Evolutionary conservation across 1,140 invertebrate genomes (phyloP).

Genomic region (Drosophila bifasciata): DNA sequence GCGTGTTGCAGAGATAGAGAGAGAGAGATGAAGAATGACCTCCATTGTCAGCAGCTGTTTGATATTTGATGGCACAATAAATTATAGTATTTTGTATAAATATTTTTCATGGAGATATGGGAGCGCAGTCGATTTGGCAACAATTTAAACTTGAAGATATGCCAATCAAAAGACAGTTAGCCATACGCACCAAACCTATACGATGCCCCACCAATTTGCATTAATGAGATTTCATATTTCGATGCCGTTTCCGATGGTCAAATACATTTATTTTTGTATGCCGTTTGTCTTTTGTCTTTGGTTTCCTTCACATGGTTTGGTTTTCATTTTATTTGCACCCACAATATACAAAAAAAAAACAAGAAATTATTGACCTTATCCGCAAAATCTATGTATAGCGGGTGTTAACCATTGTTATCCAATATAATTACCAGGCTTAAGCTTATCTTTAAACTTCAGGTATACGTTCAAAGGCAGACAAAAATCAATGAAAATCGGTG

Average conservation of each 20-base stretch:
- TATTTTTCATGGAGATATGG: slow-evolving; percentile 51
- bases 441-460: slow-evolving; percentile 45
- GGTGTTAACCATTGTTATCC: slow-evolving; percentile 49
- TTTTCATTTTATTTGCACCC: slow-evolving; percentile 50
- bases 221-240: slow-evolving; percentile 51
- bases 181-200: slow-evolving; percentile 2
- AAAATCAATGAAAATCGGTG: neutral
- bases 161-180: slow-evolving; percentile 61
- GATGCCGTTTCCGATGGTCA: slow-evolving; percentile 19
- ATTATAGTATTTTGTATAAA: slow-evolving; percentile 32
- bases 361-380: slow-evolving; percentile 69
- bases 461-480: neutral
- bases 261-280: slow-evolving; percentile 49
- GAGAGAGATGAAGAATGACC: slow-evolving; percentile 44
- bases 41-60: slow-evolving; percentile 62
- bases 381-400: slow-evolving; percentile 35
- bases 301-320: slow-evolving; percentile 59
- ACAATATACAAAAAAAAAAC: slow-evolving; percentile 27
- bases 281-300: slow-evolving; percentile 28
- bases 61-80: slow-evolving; percentile 42
- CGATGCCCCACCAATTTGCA: slow-evolving; percentile 37
- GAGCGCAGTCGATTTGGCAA: slow-evolving; percentile 59
- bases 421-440: slow-evolving; percentile 36
- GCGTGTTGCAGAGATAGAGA: slow-evolving; percentile 8
- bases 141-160: slow-evolving; percentile 43